Evolutionary conservation across 2,797 vertebrate genomes (phyloP).

Genomic region (Peromyscus aztecus): DNA sequence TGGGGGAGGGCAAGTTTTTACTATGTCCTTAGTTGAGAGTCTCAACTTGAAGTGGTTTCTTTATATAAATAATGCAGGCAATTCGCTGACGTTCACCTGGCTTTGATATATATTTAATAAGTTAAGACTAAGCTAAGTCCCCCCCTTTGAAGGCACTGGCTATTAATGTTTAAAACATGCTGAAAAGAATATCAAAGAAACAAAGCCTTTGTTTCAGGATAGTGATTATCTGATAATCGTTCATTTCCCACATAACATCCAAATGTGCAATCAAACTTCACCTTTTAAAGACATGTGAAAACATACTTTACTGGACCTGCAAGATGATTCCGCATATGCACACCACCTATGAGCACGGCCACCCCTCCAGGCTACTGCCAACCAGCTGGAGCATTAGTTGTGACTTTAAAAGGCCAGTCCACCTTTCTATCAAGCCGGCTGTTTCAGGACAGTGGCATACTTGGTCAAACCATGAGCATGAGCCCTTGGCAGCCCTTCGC

Average conservation of each 20-base stretch:
- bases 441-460: not conserved
- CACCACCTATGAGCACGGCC: not conserved
- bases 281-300: constrained; percentile 29
- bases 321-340: not conserved
- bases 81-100: constrained; percentile 25
- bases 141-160: not conserved
- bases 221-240: not conserved
- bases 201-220: constrained; percentile 33
- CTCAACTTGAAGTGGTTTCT: constrained; percentile 19
- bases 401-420: too few relatives aligned
- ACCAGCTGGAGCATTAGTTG: not conserved
- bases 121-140: constrained; percentile 2
- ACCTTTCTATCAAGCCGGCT: not conserved
- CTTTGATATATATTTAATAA: constrained; percentile 72
- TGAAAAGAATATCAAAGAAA: constrained; percentile 45
- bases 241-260: not conserved
- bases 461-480: not conserved
- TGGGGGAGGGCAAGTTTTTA: not conserved
- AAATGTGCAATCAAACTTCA: not conserved
- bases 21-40: not conserved
- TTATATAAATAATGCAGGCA: constrained; percentile 40
- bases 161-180: constrained; percentile 71
- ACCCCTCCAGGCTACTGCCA: not conserved
- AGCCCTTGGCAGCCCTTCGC: not conserved
- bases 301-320: not conserved